Evolutionary conservation across 2,888 invertebrate genomes (phyloP).

Genomic region (Phorcus lineatus): DNA sequence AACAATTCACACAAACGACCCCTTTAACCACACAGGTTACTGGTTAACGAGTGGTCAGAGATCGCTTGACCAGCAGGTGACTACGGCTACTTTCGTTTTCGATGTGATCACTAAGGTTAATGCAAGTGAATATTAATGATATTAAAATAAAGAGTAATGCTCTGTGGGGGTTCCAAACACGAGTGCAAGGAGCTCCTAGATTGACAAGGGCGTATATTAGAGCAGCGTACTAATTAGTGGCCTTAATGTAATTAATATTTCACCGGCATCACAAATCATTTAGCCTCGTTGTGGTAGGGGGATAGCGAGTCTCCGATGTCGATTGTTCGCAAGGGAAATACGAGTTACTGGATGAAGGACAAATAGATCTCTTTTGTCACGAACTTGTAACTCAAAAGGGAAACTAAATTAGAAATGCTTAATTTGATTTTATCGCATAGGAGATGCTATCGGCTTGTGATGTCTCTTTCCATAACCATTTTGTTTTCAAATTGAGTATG

Average conservation of each 20-base stretch:
- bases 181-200: too few relatives aligned
- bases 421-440: background rate
- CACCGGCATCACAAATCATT: conserved; percentile 16
- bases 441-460: background rate
- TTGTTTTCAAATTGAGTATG: too few relatives aligned
- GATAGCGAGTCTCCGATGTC: background rate
- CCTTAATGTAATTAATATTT: conserved; percentile 18
- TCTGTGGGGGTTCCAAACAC: background rate
- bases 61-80: background rate
- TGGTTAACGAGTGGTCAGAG: too few relatives aligned
- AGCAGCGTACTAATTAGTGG: background rate
- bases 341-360: background rate
- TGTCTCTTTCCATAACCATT: too few relatives aligned
- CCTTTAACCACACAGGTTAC: too few relatives aligned
- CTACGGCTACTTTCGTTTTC: background rate
- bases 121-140: conserved; percentile 3
- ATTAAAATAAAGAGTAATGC: background rate
- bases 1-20: too few relatives aligned
- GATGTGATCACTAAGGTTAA: background rate
- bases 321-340: conserved; percentile 19
- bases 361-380: conserved; percentile 1
- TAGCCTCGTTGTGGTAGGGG: conserved; percentile 6
- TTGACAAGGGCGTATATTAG: background rate
- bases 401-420: background rate
- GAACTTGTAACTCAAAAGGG: background rate